Conservation (phyloP, 2,113 vertebrate genomes). For the Chionis minor region DNA sequence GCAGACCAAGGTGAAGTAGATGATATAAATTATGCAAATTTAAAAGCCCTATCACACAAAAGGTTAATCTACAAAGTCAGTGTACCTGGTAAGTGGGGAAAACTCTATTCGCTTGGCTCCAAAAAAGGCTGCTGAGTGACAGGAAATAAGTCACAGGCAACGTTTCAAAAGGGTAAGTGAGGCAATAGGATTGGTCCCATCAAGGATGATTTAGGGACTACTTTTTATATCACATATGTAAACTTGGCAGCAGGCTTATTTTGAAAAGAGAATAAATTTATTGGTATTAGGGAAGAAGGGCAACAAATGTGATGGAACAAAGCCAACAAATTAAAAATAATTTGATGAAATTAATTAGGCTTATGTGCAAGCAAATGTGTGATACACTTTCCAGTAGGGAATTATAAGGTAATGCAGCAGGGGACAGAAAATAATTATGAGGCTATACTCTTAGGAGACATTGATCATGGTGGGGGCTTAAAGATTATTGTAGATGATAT, state of each 20-base stretch:
- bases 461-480: background rate
- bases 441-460: background rate
- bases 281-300: background rate
- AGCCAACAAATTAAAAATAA: constrained; percentile 63
- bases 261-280: constrained; percentile 17
- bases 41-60: background rate
- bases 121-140: background rate
- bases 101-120: background rate
- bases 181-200: background rate
- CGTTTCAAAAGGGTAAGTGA: background rate
- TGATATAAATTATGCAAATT: constrained; percentile 32
- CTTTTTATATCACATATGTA: background rate
- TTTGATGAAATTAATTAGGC: constrained; percentile 69
- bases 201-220: constrained; percentile 1
- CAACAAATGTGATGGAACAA: constrained; percentile 33
- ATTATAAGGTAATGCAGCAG: constrained; percentile 5
- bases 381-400: constrained; percentile 38
- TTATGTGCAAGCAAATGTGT: constrained; percentile 23
- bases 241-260: constrained; percentile 20
- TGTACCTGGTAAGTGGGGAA: background rate
- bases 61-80: constrained; percentile 35
- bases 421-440: constrained; percentile 46
- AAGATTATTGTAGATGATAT: background rate
- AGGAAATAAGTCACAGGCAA: background rate
- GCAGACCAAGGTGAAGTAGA: background rate